Evolutionary conservation across 2,888 invertebrate species (phyloP), one percentile per base, ranked within the genome.

Genomic region (Clitarchus hookeri): DNA sequence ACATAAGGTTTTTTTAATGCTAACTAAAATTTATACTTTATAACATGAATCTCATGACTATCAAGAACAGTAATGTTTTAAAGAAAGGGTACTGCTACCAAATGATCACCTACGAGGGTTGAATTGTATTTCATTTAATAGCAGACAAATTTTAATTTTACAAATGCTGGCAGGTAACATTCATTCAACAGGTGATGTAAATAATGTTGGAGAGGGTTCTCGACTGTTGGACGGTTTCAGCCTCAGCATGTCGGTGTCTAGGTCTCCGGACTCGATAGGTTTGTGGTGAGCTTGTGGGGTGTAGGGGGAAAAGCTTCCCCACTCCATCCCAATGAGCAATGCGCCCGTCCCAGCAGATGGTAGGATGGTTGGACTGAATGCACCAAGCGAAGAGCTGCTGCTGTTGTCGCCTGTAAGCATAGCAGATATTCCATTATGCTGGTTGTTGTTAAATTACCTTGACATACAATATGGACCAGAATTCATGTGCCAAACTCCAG

Each of bases 311-410:
- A 88, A 89, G n/a, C 88, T 87, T n/a, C 88, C 88, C 89, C 89
- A 89, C 44, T 89, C 89, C 89, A 89, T 89, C 4, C 90, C 90
- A 13, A 90, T 89, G 88, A 89, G 90, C 82, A 90, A 87, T 16
- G 89, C 88, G 12, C 89, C 87, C 6, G 89, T 87, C 48, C 44
- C 86, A 79, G 85, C 84, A 83, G 86, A 86, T 82, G 78, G 65
- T 26, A 54, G 84, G 44, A 65, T 54, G 79, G n/a, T 77, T 19
- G 88, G 88, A 65, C 88, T 88, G 84, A 88, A 88, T 25, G 88
- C 84, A 27, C 87, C 88, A n/a, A 88, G 84, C 27, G 88, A 65
- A 8, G 65, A n/a, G 23, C 65, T 65, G 44, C 86, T 88, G 65
- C 65, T 65, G 44, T 85, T 88, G 25, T 79, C 83, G 25, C 87